Conservation (phyloP, 2,113 vertebrate genomes). For the Syrmaticus mikado region DNA sequence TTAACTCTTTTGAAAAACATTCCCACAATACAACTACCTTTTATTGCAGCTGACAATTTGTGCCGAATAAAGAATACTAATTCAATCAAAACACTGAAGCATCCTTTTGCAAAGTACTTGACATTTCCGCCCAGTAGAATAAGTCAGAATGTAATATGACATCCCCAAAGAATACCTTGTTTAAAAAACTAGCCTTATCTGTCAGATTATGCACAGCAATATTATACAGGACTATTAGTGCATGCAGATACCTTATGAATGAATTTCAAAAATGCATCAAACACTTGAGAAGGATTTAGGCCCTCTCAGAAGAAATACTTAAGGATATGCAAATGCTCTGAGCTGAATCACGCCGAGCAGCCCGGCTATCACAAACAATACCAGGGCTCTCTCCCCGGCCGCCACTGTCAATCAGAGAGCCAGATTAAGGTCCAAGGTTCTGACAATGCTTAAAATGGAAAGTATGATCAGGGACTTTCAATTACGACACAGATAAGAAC, state of each 20-base stretch:
- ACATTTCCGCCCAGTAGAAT: constrained; percentile 85
- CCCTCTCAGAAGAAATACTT: constrained; percentile 91
- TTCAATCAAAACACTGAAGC: constrained; percentile 74
- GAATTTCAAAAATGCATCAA: constrained; percentile 93
- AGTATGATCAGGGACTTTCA: constrained; percentile 81
- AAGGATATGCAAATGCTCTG: constrained; percentile 93
- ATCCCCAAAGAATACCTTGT: constrained; percentile 82
- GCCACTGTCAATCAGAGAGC: constrained; percentile 85
- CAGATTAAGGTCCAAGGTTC: constrained; percentile 86
- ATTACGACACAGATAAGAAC: constrained; percentile 82
- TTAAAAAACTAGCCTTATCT: constrained; percentile 88
- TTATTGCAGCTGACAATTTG: constrained; percentile 38
- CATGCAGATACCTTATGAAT: constrained; percentile 95
- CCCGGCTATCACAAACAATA: constrained; percentile 88
- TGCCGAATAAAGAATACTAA: constrained; percentile 65
- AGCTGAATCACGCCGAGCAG: constrained; percentile 87
- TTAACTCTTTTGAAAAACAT: constrained; percentile 47
- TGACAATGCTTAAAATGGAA: constrained; percentile 88
- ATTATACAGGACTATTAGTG: constrained; percentile 95
- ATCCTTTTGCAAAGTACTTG: constrained; percentile 78
- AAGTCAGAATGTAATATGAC: constrained; percentile 83
- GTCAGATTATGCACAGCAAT: constrained; percentile 88
- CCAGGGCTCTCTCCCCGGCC: constrained; percentile 78
- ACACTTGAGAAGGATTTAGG: constrained; percentile 93
- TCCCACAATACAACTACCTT: constrained; percentile 42